Percentiles rank a stretch among this genome's conserved stretches.
These are phyloP conservation scores for Adela reaumurella DNA, from an alignment of 2,888 invertebrate genomes.

Conservation along the genomic window DNA sequence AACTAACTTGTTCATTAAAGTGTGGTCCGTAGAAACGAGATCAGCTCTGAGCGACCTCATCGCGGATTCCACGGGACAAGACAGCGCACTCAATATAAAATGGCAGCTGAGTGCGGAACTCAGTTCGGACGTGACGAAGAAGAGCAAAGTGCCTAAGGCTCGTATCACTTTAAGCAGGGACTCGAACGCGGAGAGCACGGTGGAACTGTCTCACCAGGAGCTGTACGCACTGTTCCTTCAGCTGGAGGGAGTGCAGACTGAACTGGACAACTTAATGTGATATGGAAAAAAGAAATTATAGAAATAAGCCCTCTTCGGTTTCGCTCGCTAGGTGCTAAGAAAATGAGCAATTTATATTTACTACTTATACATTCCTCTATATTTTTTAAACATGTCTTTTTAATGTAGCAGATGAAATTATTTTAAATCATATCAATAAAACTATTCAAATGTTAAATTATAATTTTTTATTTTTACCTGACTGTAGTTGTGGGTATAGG, in stretches of 20 bases:
- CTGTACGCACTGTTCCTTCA: conserved; percentile 38
- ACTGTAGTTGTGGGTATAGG: no score
- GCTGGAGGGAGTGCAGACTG: conserved; percentile 42
- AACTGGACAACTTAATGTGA: conserved; percentile 34
- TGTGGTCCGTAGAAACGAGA: conserved; percentile 40
- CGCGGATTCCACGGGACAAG: conserved; percentile 18
- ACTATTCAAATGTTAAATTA: no score
- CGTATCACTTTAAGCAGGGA: conserved; percentile 26
- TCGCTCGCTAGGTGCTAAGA: no score
- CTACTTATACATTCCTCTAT: no score
- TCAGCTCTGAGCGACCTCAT: conserved; percentile 30
- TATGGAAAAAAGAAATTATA: no score
- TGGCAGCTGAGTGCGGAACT: conserved; percentile 44
- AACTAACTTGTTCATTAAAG: conserved; percentile 31
- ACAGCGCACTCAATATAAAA: conserved; percentile 24
- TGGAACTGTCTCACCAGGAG: conserved; percentile 40
- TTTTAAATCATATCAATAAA: no score
- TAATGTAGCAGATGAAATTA: no score
- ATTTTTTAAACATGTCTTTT: no score
- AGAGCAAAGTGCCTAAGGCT: conserved; percentile 37
- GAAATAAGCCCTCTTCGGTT: no score
- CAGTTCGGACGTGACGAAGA: conserved; percentile 38
- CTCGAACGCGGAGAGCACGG: conserved; percentile 20
- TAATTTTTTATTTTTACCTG: no score
- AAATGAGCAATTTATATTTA: no score